Evolutionary conservation across 1,140 invertebrate genomes (phyloP).

Genomic region (Bradysia coprophila): DNA sequence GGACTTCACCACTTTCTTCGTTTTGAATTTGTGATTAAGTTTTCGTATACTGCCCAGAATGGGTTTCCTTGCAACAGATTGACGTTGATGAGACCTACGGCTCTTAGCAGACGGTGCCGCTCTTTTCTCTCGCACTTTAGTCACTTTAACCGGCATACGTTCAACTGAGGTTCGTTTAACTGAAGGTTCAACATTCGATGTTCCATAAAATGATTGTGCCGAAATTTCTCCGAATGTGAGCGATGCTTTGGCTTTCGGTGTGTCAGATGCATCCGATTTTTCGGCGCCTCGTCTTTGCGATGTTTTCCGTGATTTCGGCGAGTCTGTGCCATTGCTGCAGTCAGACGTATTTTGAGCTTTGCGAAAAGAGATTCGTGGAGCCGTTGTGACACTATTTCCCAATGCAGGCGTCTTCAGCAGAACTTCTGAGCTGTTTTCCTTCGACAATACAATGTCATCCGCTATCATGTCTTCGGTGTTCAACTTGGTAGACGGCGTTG

Average conservation of each 20-base stretch:
- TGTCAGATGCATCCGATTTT: background rate
- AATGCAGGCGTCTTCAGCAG: background rate
- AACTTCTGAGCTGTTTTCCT: too few relatives aligned
- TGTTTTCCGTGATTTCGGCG: background rate
- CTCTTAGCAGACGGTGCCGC: background rate
- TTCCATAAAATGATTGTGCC: background rate
- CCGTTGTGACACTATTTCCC: background rate
- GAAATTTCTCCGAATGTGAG: background rate
- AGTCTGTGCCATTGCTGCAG: background rate
- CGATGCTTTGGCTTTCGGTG: background rate
- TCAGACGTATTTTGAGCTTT: too few relatives aligned
- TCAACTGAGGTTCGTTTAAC: too few relatives aligned
- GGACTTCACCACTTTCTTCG: background rate
- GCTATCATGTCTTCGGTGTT: too few relatives aligned
- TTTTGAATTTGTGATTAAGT: background rate
- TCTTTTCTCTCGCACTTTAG: background rate
- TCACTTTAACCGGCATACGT: background rate
- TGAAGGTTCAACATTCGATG: background rate
- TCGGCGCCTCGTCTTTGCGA: background rate
- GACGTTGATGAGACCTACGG: background rate
- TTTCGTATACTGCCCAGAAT: background rate
- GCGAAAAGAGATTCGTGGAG: too few relatives aligned
- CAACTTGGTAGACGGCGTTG: too few relatives aligned
- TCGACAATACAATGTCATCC: too few relatives aligned
- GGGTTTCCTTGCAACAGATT: background rate